A percentile compares a stretch with the other conserved stretches of the same genome.
Evolutionary conservation across 2,888 invertebrate species (phyloP).

Genomic region (Taenaris catops): DNA sequence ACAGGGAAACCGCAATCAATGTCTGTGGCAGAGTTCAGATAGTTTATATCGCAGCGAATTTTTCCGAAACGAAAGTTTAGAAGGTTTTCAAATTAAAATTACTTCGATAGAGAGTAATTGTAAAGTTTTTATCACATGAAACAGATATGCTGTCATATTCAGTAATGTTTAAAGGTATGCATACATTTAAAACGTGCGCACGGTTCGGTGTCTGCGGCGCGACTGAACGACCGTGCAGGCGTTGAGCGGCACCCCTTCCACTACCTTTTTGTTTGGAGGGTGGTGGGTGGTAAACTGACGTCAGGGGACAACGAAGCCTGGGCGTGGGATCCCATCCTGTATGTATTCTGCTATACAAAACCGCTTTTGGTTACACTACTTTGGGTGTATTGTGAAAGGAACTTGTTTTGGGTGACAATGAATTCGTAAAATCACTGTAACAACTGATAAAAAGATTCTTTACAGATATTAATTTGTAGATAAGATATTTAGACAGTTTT

Average conservation of each 20-base stretch:
- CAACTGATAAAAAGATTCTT: too few relatives aligned
- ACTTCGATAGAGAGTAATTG: constrained; percentile 6
- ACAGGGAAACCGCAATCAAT: constrained; percentile 9
- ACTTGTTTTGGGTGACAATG: too few relatives aligned
- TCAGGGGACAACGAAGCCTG: constrained; percentile 40
- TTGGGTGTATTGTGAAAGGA: constrained; percentile 2
- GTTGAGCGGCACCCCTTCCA: constrained; percentile 21
- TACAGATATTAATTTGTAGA: too few relatives aligned
- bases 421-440: too few relatives aligned
- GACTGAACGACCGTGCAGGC: constrained; percentile 46
- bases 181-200: constrained; percentile 41
- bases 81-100: constrained; percentile 2
- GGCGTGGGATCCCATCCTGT: constrained; percentile 24
- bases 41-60: constrained; percentile 2
- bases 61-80: not conserved
- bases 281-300: constrained; percentile 42
- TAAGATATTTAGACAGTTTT: too few relatives aligned
- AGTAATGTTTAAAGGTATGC: constrained; percentile 49
- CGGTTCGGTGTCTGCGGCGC: constrained; percentile 58
- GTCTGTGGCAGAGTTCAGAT: constrained; percentile 3
- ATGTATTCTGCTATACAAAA: constrained; percentile 19
- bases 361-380: constrained; percentile 12
- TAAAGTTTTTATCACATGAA: constrained; percentile 38
- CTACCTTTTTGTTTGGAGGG: constrained; percentile 28
- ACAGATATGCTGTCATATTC: constrained; percentile 50